Base-by-base conservation (phyloP, 2,113 vertebrate species). In the Psittacula cyanocephala region DNA sequence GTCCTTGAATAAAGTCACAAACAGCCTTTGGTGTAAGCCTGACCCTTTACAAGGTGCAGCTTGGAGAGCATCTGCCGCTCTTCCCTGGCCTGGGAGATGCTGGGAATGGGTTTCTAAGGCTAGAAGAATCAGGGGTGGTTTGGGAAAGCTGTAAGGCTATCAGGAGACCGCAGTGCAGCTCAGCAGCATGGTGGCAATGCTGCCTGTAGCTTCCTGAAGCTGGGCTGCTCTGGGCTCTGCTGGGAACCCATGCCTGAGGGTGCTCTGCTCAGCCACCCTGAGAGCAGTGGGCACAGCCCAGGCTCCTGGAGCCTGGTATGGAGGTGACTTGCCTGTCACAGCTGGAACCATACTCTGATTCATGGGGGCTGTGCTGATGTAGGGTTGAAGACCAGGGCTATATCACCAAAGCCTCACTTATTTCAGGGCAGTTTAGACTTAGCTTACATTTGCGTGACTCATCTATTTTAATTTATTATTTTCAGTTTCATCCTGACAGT, bases 251-350 rank as follows among this genome's bases (percentile, higher is more conserved):
- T 4, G 2, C 33, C 33, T 1, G 0, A 18, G 29, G 43, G n/a
- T 80, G 49, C 44, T 59, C 43, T 1, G 1, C 68, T 81, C 15
- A 7, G 43, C 43, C 7, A 15, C 53, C 17, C 46, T 7, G 41
- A 8, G 49, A 35, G 63, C 52, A 53, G 44, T 7, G 33, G 76
- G 10, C 49, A 18, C 47, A 60, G 77, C 75, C n/a, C 9, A 10
- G 57, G 57, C 76, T 31, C 37, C 37, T 2, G 4, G n/a, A 53
- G 3, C 65, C 25, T 44, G 81, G 76, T 27, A 33, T 7, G 2
- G 4, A 5, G 5, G 7, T 19, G 3, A 17, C 41, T 11, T 41
- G 64, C 31, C 52, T 0, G 0, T 52, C 55, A 65, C 17, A 12
- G 55, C 25, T 4, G 1, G 35, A 65, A 35, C 59, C 0, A 0